A percentile compares a stretch with the other conserved stretches of the same genome.
Evolutionary conservation across 2,888 invertebrate species (phyloP).

Genomic region (Aporophyla lueneburgensis): DNA sequence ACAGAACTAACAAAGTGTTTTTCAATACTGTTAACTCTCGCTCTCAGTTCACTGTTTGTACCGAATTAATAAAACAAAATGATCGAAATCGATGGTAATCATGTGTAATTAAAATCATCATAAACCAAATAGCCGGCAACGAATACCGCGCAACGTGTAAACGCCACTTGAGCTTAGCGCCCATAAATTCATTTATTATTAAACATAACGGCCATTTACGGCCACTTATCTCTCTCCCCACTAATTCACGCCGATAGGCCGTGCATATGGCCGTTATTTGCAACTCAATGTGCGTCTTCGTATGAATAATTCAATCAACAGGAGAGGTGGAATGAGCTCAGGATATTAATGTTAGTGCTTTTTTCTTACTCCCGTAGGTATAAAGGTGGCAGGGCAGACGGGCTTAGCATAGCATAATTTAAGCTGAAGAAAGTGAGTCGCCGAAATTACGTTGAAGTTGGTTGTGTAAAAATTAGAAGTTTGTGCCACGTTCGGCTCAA

Average conservation of each 20-base stretch:
- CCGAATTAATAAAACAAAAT: neutral
- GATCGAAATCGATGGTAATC: conserved; percentile 5
- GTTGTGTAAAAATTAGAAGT: neutral
- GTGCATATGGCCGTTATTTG: conserved; percentile 70
- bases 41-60: neutral
- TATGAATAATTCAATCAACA: conserved; percentile 77
- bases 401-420: neutral
- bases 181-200: conserved; percentile 63
- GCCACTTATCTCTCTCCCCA: conserved; percentile 54
- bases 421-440: neutral
- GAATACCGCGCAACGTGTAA: conserved; percentile 17
- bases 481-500: no score
- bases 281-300: conserved; percentile 70
- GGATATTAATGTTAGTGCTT: conserved; percentile 62
- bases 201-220: conserved; percentile 59
- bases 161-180: conserved; percentile 44
- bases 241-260: conserved; percentile 61
- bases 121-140: conserved; percentile 34
- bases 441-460: neutral
- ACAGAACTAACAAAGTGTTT: neutral
- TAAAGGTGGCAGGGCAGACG: neutral
- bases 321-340: conserved; percentile 45
- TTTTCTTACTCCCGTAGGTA: conserved; percentile 59
- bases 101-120: conserved; percentile 4
- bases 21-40: neutral